These are phyloP conservation scores for Caenorhabditis sp. DNA, from an alignment of 2,888 invertebrate genomes.

Conservation along the genomic window DNA sequence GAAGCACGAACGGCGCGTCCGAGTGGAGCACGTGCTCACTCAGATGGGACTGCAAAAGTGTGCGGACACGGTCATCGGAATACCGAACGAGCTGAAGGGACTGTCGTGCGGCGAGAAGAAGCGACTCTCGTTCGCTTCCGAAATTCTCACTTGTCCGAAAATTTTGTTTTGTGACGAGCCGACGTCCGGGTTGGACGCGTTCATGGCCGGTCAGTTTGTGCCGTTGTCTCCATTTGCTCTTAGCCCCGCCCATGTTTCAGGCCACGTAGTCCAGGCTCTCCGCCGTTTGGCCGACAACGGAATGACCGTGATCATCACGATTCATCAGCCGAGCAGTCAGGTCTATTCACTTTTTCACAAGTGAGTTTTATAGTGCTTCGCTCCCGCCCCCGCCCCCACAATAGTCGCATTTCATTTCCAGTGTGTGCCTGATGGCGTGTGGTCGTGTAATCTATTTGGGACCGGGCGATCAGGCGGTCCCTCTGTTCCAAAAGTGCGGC, in stretches of 20 bases:
- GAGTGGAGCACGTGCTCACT: conserved; percentile 84
- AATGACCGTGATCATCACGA: conserved; percentile 91
- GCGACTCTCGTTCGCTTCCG: conserved; percentile 91
- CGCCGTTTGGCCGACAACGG: conserved; percentile 82
- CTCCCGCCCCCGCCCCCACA: too few species aligned
- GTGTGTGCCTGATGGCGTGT: conserved; percentile 87
- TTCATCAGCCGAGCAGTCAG: conserved; percentile 95
- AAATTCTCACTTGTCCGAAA: conserved; percentile 83
- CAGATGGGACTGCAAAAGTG: conserved; percentile 85
- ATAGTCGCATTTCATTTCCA: conserved; percentile 66
- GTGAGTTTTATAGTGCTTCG: conserved; percentile 67
- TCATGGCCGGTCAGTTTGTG: conserved; percentile 71
- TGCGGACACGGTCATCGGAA: conserved; percentile 87
- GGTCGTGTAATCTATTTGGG: conserved; percentile 90
- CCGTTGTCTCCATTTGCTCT: too few species aligned
- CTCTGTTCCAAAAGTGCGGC: conserved; percentile 83
- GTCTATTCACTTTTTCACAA: conserved; percentile 89
- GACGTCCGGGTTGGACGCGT: conserved; percentile 81
- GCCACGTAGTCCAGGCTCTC: conserved; percentile 68
- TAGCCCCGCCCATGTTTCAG: conserved; percentile 18
- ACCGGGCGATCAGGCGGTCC: conserved; percentile 86
- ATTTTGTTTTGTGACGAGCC: conserved; percentile 82
- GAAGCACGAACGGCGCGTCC: conserved; percentile 83
- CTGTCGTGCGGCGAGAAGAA: conserved; percentile 95
- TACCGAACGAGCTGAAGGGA: conserved; percentile 85